Percentiles rank a stretch among this genome's conserved stretches.
These are phyloP conservation scores for Yoshiicerus persimilis DNA, from an alignment of 1,140 invertebrate species.

Conservation along the genomic window DNA sequence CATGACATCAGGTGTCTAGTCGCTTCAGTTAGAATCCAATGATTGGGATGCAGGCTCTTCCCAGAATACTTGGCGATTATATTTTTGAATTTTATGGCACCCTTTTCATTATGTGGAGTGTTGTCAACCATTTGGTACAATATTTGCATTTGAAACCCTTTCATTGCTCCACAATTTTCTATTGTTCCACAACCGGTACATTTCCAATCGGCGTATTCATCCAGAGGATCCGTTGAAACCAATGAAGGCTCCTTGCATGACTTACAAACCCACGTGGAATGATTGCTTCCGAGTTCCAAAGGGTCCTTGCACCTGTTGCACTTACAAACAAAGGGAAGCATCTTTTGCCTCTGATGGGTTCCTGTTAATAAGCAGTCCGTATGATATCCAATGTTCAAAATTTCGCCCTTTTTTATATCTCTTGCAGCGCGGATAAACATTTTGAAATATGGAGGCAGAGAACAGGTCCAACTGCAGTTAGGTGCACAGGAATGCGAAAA, in stretches of 20 bases:
- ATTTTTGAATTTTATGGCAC: not conserved
- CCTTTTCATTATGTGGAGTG: not conserved
- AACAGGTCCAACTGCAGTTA: not conserved
- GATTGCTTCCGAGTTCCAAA: conserved; percentile 71
- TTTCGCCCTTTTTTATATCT: conserved; percentile 63
- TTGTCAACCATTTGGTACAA: not conserved
- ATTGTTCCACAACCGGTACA: not conserved
- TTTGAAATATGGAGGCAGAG: conserved; percentile 75
- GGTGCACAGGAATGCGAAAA: not conserved
- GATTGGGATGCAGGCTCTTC: not conserved
- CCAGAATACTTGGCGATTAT: not conserved
- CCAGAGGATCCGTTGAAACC: not conserved
- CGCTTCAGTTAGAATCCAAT: not conserved
- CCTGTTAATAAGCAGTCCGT: conserved; percentile 75
- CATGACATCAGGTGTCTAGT: too few relatives aligned
- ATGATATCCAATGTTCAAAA: conserved; percentile 57
- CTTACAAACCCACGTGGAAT: conserved; percentile 66
- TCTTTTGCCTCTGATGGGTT: conserved; percentile 68
- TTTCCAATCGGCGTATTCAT: not conserved
- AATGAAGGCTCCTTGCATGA: not conserved
- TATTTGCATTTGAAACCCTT: not conserved
- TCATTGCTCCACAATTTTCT: not conserved
- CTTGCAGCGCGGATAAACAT: conserved; percentile 71
- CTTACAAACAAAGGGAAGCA: conserved; percentile 71
- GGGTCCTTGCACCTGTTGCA: conserved; percentile 72